Evolutionary conservation across 2,113 vertebrate species (phyloP), one percentile per base, ranked within the genome.

Genomic region (Cryptomyrus ogoouensis): DNA sequence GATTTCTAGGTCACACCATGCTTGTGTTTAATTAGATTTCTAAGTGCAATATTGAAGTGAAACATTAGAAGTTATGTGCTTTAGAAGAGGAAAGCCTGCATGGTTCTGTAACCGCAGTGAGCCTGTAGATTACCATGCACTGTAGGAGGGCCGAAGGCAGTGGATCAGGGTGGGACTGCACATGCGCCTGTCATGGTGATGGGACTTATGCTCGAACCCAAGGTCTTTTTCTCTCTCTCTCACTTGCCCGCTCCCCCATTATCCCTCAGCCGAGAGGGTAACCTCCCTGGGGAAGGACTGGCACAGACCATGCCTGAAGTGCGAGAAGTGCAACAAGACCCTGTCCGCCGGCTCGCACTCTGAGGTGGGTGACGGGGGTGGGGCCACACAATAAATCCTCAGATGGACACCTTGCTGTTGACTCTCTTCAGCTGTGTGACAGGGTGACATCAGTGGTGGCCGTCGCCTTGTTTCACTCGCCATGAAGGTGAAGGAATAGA

Each of bases 231-330:
- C 49, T 52, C 85, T 35, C 9, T 87, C 6, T n/a, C 44, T 85
- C 83, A 12, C 24, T 49, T 46, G 15, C 83, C 39, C 8, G 9
- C 44, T 47, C 83, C 10, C 83, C 21, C 83, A 17, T 19, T 7
- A 80, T 87, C 31, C 21, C 56, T 5, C 95, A 99, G 98, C 98
- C 0, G 98, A 99, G 95, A 97, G 95, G 91, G 98, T 99, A 91
- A 95, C 97, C 5, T 99, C 98, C 1, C 95, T 99, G 92, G 98
- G 98, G 35, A 99, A 98, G 93, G 98, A 99, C 95, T 99, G 98
- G 98, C 98, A 99, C 92, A 95, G 97, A 39, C 97, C 98, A 39
- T 99, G 98, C 93, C 94, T 99, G 88, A 98, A 95, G 93, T 99
- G 98, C n/a, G 96, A 97, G 92, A 99, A 98, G 93, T 99, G 98